Conservation (phyloP, 2,888 invertebrate genomes). For the Leucophenga montana region DNA sequence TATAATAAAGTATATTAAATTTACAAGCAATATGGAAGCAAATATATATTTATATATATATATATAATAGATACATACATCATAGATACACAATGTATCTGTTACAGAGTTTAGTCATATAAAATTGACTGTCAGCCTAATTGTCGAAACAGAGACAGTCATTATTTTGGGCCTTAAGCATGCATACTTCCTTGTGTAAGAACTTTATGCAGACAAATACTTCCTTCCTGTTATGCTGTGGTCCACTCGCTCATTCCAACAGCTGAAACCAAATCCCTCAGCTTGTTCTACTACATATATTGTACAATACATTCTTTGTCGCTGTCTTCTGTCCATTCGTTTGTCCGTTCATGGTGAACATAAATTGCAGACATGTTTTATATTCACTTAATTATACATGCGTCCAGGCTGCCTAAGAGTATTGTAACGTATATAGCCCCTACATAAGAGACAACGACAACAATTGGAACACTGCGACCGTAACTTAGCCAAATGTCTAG, state of each 20-base stretch:
- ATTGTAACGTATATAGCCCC: constrained; percentile 28
- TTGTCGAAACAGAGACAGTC: too few relatives aligned
- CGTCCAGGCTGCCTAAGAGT: too few relatives aligned
- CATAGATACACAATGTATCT: too few relatives aligned
- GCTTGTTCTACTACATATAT: too few relatives aligned
- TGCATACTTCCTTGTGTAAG: constrained; percentile 36
- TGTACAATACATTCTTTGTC: not conserved
- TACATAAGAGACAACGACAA: not conserved
- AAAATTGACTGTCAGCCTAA: too few relatives aligned
- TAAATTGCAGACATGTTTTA: constrained; percentile 37
- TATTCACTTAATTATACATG: constrained; percentile 64
- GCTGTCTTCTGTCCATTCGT: not conserved
- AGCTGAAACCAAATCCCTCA: not conserved
- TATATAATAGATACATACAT: too few relatives aligned
- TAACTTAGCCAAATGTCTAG: constrained; percentile 11
- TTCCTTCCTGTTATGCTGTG: constrained; percentile 30
- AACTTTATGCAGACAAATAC: constrained; percentile 33
- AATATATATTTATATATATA: too few relatives aligned
- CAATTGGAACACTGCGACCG: not conserved
- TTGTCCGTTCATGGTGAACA: constrained; percentile 1
- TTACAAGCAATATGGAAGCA: too few relatives aligned
- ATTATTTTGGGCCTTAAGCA: too few relatives aligned
- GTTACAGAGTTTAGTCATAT: too few relatives aligned
- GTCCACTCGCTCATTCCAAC: not conserved
- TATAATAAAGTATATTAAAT: too few relatives aligned